Conservation (phyloP, 1,140 invertebrate species). For the Eumaeus atala region DNA sequence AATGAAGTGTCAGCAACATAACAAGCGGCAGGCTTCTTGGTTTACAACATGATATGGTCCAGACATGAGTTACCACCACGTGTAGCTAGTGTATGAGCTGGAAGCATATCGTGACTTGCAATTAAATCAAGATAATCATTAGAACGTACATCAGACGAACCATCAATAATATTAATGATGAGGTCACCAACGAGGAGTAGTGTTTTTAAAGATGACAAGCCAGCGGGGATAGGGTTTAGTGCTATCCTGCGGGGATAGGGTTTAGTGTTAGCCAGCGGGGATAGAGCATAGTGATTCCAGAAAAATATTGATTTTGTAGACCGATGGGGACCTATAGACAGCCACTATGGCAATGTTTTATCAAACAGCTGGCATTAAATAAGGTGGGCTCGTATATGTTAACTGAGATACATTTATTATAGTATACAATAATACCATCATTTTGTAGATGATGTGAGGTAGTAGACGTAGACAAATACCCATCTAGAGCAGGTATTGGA, state of each 20-base stretch:
- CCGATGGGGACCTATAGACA: constrained; percentile 5
- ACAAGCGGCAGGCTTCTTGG: background rate
- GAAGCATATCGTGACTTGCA: background rate
- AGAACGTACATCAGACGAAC: background rate
- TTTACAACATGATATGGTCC: background rate
- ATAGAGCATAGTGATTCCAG: background rate
- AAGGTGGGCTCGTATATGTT: too few species aligned
- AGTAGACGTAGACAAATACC: too few species aligned
- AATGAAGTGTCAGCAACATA: background rate
- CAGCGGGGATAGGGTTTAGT: background rate
- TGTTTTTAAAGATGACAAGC: constrained; percentile 5
- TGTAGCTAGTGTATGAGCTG: background rate
- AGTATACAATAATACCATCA: too few species aligned
- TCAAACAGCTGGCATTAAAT: background rate
- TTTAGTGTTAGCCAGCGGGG: background rate
- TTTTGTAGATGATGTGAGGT: too few species aligned
- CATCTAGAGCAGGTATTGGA: too few species aligned
- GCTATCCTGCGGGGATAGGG: background rate
- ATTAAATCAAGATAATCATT: constrained; percentile 2
- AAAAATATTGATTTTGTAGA: background rate
- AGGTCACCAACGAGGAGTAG: background rate
- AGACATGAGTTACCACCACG: background rate
- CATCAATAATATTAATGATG: background rate
- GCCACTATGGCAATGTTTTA: constrained; percentile 3
- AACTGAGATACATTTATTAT: too few species aligned